These are phyloP conservation scores for Sebastes schlegelii DNA, from an alignment of 2,113 vertebrate genomes.

Conservation along the genomic window DNA sequence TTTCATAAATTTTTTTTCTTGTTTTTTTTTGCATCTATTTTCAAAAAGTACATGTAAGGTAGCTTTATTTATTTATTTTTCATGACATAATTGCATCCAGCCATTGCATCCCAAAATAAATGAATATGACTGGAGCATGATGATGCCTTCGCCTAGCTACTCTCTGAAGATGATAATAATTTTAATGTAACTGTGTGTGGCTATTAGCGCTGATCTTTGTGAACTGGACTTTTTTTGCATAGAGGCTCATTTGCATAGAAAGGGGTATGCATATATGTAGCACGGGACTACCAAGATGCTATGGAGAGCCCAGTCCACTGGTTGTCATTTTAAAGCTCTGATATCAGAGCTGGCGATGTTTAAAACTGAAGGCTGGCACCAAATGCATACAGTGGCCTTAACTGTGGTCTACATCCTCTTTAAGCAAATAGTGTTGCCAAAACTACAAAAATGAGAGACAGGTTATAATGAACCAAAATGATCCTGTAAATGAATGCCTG, in stretches of 20 bases:
- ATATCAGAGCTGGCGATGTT: background rate
- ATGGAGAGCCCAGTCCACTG: background rate
- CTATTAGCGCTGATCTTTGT: background rate
- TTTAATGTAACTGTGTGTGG: background rate
- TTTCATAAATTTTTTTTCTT: too few species aligned
- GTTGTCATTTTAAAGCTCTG: background rate
- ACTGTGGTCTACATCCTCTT: background rate
- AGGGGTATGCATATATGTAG: background rate
- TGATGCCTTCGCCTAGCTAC: too few species aligned
- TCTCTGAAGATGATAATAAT: background rate
- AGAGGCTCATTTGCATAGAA: background rate
- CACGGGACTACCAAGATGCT: background rate
- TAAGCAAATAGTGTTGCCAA: background rate
- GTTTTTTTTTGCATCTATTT: background rate
- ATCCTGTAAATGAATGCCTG: background rate
- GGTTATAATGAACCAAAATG: background rate
- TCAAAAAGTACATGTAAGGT: background rate
- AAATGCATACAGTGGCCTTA: background rate
- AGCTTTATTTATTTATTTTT: background rate
- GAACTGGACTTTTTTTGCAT: background rate
- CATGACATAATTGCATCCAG: background rate
- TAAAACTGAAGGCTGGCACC: background rate
- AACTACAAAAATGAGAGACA: background rate
- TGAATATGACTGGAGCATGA: too few species aligned
- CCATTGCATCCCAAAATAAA: background rate